These are phyloP conservation scores for Calephelis perditalis DNA, from an alignment of 2,888 invertebrate genomes.

Conservation along the genomic window DNA sequence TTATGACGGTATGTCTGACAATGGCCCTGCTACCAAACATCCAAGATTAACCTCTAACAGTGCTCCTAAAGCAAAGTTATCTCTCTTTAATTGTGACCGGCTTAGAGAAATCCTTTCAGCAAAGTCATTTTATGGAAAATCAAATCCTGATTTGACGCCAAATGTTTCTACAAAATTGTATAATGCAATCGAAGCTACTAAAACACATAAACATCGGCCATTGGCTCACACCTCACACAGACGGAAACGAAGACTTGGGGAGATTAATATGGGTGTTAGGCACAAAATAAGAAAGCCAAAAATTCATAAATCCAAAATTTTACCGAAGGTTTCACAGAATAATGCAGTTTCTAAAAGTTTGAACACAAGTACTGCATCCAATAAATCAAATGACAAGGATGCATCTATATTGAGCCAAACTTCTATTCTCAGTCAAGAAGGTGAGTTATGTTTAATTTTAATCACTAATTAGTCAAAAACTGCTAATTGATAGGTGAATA, in stretches of 20 bases:
- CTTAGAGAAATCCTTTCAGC: constrained; percentile 71
- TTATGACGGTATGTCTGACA: constrained; percentile 51
- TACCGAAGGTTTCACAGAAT: constrained; percentile 30
- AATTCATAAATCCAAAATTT: constrained; percentile 44
- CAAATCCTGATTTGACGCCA: constrained; percentile 56
- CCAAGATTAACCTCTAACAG: constrained; percentile 51
- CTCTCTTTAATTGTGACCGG: constrained; percentile 62
- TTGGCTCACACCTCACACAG: constrained; percentile 46
- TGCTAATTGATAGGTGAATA: too few species aligned
- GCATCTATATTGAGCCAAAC: constrained; percentile 46
- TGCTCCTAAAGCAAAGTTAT: constrained; percentile 63
- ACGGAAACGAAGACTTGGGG: constrained; percentile 65
- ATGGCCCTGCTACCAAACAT: constrained; percentile 52
- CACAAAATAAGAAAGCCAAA: constrained; percentile 82
- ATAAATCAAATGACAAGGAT: constrained; percentile 29
- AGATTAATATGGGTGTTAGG: constrained; percentile 82
- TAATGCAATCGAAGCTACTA: constrained; percentile 50
- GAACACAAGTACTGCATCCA: constrained; percentile 34
- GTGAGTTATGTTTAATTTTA: constrained; percentile 39
- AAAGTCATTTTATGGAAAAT: constrained; percentile 77
- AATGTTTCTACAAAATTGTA: constrained; percentile 51
- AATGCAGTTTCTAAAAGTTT: constrained; percentile 30
- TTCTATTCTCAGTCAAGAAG: constrained; percentile 37
- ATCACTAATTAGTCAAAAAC: too few species aligned
- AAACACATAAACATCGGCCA: constrained; percentile 40